These are phyloP conservation scores for Melanerpes aurifrons DNA, from an alignment of 2,113 vertebrate species.

Conservation along the genomic window DNA sequence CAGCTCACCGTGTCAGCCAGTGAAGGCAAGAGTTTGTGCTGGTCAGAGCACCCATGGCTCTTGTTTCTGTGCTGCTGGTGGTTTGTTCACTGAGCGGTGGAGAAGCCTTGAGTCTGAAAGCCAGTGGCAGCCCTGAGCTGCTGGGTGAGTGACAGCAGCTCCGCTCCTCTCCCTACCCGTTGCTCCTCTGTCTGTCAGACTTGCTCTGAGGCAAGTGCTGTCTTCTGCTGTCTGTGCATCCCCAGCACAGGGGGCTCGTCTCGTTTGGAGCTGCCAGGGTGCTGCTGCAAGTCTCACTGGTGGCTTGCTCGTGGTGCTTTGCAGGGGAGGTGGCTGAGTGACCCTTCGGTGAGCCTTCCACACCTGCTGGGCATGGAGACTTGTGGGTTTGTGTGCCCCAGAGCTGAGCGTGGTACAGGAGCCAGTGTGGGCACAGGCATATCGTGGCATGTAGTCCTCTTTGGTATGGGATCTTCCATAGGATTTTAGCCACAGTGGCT, in stretches of 20 bases:
- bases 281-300: neutral
- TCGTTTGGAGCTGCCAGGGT: neutral
- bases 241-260: neutral
- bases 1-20: neutral
- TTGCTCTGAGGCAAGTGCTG: neutral
- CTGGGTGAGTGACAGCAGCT: neutral
- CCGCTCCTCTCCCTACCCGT: neutral
- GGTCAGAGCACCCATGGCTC: neutral
- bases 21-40: neutral
- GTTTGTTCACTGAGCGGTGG: neutral
- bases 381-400: neutral
- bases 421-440: neutral
- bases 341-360: neutral
- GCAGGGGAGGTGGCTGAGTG: neutral
- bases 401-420: neutral
- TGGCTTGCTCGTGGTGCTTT: accelerated
- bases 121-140: neutral
- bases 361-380: neutral
- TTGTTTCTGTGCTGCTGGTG: neutral
- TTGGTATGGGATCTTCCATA: neutral
- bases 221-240: neutral
- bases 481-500: neutral
- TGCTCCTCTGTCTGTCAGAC: neutral
- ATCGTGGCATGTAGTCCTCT: neutral
- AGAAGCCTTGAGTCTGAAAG: neutral